Conservation (phyloP, 2,797 vertebrate species). For the Fringilla coelebs region DNA sequence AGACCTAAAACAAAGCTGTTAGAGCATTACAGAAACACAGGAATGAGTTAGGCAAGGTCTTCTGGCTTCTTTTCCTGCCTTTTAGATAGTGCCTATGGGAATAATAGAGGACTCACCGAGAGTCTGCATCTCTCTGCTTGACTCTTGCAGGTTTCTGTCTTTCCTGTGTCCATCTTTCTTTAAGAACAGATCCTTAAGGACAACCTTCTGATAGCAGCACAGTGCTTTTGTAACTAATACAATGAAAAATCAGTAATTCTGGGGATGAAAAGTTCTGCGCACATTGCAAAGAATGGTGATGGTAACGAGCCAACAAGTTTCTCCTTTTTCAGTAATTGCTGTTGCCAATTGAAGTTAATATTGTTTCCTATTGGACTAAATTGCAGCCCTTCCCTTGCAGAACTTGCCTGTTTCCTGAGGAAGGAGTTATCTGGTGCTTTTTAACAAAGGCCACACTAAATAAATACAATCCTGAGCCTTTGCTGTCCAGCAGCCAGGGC, state of each 20-base stretch:
- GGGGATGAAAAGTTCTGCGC: neutral
- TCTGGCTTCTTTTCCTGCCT: neutral
- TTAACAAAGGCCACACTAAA: slow-evolving; percentile 10
- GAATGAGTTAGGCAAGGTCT: neutral
- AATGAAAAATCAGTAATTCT: neutral
- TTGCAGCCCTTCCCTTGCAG: neutral
- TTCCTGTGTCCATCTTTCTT: neutral
- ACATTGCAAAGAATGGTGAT: rapidly evolving
- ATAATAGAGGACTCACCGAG: neutral
- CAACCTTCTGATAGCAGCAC: rapidly evolving
- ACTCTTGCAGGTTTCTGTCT: neutral
- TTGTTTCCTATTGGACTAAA: slow-evolving; percentile 53
- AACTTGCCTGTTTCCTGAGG: slow-evolving; percentile 44
- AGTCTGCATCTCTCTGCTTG: neutral
- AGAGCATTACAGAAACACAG: neutral
- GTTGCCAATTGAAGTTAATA: slow-evolving; percentile 34
- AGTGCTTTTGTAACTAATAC: neutral
- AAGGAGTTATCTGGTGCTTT: slow-evolving; percentile 48
- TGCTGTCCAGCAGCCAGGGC: neutral
- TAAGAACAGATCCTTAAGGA: neutral
- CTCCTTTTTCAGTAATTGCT: neutral
- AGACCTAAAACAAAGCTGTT: neutral
- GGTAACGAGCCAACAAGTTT: neutral
- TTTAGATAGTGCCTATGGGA: neutral
- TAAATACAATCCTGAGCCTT: neutral